A percentile compares a stretch with the other conserved stretches of the same genome.
Conservation (phyloP, 2,888 invertebrate genomes). For the Ischnus inquisitorius region DNA sequence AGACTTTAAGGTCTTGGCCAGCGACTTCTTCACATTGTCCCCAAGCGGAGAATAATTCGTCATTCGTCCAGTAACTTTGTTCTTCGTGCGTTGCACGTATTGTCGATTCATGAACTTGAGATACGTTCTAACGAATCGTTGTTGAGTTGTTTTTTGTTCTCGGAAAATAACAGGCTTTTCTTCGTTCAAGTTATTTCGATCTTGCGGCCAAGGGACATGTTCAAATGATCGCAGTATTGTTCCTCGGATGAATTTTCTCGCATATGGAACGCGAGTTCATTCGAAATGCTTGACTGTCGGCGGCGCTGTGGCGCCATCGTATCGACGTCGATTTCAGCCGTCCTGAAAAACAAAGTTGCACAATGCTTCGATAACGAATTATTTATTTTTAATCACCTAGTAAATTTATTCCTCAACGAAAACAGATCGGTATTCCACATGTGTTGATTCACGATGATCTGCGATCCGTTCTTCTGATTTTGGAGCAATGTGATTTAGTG, state of each 20-base stretch:
- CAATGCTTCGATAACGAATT: neutral
- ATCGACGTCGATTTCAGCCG: constrained; percentile 77
- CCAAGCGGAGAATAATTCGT: neutral
- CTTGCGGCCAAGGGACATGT: neutral
- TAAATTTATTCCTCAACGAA: too few relatives aligned
- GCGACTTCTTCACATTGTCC: neutral
- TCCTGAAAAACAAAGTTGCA: constrained; percentile 69
- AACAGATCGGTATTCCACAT: too few relatives aligned
- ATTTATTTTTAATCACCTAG: too few relatives aligned
- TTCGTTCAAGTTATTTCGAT: neutral
- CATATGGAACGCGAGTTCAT: constrained; percentile 73
- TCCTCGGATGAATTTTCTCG: constrained; percentile 68
- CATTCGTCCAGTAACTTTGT: neutral
- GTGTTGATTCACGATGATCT: too few relatives aligned
- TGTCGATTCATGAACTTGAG: neutral
- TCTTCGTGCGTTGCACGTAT: neutral
- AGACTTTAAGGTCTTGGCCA: neutral
- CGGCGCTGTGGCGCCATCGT: constrained; percentile 78
- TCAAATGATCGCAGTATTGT: constrained; percentile 64
- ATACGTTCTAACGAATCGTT: neutral
- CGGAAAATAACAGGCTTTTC: neutral
- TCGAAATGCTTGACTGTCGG: constrained; percentile 75
- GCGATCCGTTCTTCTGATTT: too few relatives aligned
- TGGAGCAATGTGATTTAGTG: too few relatives aligned
- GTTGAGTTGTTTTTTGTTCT: neutral